Base-by-base conservation (phyloP, 2,797 vertebrate species). In the Sparidentex hasta region DNA sequence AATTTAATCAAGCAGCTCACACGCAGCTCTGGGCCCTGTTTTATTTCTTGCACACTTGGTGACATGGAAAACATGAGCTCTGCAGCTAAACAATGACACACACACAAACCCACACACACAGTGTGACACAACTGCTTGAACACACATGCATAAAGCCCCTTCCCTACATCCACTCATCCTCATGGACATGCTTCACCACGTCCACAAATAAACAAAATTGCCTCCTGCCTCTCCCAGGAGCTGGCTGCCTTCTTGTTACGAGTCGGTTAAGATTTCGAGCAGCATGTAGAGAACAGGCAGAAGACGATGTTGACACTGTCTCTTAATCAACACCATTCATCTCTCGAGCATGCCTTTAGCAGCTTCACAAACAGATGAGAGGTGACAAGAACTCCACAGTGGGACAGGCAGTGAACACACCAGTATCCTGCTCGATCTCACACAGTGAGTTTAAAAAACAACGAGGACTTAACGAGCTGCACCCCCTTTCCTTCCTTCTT, bases 1-100 rank as follows among this genome's bases (percentile, higher is more conserved):
- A 90, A 94, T 93, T 84, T 87, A 90, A 95, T 93, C 51, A 62
- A 83, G 84, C 72, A 41, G 83, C 90, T 85, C 67, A 50, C 81
- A 88, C 56, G 13, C 79, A 78, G 74, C 76, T 74, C 77, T 46
- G 62, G 58, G 65, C 61, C 62, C 52, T 0, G 56, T 76, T 85
- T 83, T 80, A 78, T 80, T 88, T 82, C 76, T 81, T 67, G 41
- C 78, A 77, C 81, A 91, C 55, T 78, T 67, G 59, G 78, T 71
- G 82, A 91, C 80, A 87, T 78, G 75, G 68, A 88, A 88, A 90
- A 89, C 77, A 90, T 74, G 76, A 86, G 83, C 82, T 84, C 71
- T 56, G 8, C 61, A 47, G 47, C 69, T 74, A 68, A 84, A 86
- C 78, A 81, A 74, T 73, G 57, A 81, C 68, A 73, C 61, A 68